phyloP scores from a whole-genome alignment of 2,113 vertebrate genomes.

The Microcebus tavaratra region DNA sequence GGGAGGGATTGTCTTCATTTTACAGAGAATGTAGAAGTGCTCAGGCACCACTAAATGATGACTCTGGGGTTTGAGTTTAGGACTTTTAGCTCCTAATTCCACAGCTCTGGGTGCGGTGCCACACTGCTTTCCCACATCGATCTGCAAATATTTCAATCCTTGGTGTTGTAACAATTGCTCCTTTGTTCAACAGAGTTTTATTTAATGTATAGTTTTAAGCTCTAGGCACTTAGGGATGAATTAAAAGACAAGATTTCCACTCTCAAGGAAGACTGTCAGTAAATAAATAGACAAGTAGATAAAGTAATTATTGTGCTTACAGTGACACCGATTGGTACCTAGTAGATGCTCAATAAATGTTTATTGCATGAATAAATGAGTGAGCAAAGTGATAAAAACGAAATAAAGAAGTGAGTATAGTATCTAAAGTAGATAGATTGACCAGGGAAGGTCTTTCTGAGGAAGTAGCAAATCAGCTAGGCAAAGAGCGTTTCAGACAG shows the following conservation, averaged over 20 bases:
- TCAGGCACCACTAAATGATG: not conserved
- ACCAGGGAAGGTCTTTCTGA: not conserved
- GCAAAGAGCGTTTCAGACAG: not conserved
- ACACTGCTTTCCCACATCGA: not conserved
- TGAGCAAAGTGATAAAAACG: not conserved
- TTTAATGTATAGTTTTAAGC: not conserved
- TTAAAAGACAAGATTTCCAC: not conserved
- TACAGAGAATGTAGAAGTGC: not conserved
- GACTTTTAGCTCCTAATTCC: not conserved
- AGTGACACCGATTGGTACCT: not conserved
- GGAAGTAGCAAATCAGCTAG: not conserved
- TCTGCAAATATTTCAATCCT: not conserved
- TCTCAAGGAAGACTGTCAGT: not conserved
- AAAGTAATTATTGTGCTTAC: not conserved
- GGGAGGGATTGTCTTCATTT: not conserved
- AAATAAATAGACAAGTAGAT: not conserved
- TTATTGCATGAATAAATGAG: not conserved
- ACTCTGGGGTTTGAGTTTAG: not conserved
- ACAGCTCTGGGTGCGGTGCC: not conserved
- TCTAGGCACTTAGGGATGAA: not conserved
- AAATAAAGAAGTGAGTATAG: not conserved
- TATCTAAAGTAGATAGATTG: not conserved
- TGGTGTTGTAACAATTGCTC: not conserved
- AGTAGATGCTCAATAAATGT: not conserved
- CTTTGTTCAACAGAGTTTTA: not conserved